A percentile compares a stretch with the other conserved stretches of the same genome.
Evolutionary conservation across 2,113 vertebrate species (phyloP).

Genomic region (Pardalotus punctatus): DNA sequence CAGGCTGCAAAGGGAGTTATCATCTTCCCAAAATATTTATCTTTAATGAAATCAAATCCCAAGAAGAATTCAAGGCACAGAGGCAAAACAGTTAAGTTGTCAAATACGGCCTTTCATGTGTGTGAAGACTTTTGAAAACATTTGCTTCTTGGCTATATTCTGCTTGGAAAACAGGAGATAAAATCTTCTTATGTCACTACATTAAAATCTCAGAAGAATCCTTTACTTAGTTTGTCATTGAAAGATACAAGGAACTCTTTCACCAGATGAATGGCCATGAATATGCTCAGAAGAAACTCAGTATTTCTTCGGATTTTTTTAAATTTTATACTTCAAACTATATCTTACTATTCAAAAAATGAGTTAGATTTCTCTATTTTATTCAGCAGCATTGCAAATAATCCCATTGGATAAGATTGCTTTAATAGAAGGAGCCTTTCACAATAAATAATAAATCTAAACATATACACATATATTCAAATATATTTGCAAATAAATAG

Average conservation of each 20-base stretch:
- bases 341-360: not conserved
- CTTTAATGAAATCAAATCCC: conserved; percentile 11
- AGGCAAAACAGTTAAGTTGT: not conserved
- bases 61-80: not conserved
- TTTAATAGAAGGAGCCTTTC: not conserved
- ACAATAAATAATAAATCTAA: not conserved
- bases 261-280: not conserved
- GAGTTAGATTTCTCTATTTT: not conserved
- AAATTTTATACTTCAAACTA: not conserved
- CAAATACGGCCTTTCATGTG: not conserved
- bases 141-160: not conserved
- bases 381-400: not conserved
- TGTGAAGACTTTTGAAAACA: not conserved
- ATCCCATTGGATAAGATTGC: not conserved
- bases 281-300: not conserved
- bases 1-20: not conserved
- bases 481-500: not conserved
- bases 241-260: not conserved
- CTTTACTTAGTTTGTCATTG: not conserved
- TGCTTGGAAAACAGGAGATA: not conserved
- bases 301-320: not conserved
- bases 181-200: not conserved
- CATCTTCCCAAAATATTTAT: conserved; percentile 3
- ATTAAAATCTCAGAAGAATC: not conserved
- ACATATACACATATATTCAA: not conserved